Conservation (phyloP, 2,113 vertebrate species). For the Anguilla japonica region DNA sequence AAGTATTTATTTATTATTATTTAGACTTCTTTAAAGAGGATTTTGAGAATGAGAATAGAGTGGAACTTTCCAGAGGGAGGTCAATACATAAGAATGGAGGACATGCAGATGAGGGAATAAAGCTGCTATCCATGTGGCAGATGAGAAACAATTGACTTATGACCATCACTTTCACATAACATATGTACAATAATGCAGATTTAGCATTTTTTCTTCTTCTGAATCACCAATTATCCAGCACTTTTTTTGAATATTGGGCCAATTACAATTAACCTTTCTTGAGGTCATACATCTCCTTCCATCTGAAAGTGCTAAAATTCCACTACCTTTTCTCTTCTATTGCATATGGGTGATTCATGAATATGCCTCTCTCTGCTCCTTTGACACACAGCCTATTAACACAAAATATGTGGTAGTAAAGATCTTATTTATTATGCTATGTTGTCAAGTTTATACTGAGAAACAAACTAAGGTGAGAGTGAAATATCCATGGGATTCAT, state of each 20-base stretch:
- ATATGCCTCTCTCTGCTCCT: slow-evolving; percentile 41
- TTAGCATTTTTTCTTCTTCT: neutral
- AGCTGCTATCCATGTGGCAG: neutral
- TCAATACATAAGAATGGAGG: neutral
- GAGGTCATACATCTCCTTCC: slow-evolving; percentile 55
- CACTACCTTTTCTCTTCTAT: slow-evolving; percentile 52
- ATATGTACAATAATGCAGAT: neutral
- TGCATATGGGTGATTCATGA: slow-evolving; percentile 60
- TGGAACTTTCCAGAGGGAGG: neutral
- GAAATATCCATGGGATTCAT: neutral
- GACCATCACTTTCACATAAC: neutral
- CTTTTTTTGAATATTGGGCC: slow-evolving; percentile 64
- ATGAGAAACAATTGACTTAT: neutral
- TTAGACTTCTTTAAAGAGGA: neutral
- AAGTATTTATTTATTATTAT: too few species aligned
- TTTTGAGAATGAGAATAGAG: neutral
- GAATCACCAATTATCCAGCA: slow-evolving; percentile 49
- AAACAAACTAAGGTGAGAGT: neutral
- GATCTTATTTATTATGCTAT: slow-evolving; percentile 42
- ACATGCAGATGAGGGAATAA: too few species aligned
- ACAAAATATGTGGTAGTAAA: slow-evolving; percentile 40
- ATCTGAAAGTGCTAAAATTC: slow-evolving; percentile 61
- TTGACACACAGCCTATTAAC: slow-evolving; percentile 50
- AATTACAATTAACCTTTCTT: slow-evolving; percentile 65
- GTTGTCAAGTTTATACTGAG: neutral